Conservation (phyloP, 2,113 vertebrate genomes). For the Forbesichthys papilliferus region DNA sequence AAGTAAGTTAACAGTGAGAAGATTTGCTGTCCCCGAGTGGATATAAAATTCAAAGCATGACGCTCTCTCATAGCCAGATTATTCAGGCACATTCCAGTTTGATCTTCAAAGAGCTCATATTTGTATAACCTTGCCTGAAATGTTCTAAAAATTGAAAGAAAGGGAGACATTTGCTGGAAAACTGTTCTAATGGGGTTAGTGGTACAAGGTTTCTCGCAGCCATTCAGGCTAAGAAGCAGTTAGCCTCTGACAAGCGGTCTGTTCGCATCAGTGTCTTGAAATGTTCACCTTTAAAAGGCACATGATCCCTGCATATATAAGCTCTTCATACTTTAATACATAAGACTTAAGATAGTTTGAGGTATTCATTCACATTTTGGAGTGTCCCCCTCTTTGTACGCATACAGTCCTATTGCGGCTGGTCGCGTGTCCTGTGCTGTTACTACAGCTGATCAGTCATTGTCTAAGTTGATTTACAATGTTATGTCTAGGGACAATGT, state of each 20-base stretch:
- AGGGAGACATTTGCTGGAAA: constrained; percentile 53
- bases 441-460: background rate
- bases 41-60: constrained; percentile 71
- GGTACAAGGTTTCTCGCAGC: no score
- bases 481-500: constrained; percentile 56
- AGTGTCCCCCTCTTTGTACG: constrained; percentile 10
- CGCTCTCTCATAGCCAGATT: constrained; percentile 61
- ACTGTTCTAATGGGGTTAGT: constrained; percentile 43
- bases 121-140: constrained; percentile 57
- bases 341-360: constrained; percentile 48
- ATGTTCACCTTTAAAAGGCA: constrained; percentile 41
- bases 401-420: constrained; percentile 1
- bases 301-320: constrained; percentile 26
- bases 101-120: constrained; percentile 70
- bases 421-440: constrained; percentile 38
- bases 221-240: background rate
- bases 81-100: constrained; percentile 65
- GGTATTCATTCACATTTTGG: constrained; percentile 57
- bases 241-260: constrained; percentile 29
- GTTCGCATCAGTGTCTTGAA: constrained; percentile 47
- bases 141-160: constrained; percentile 53
- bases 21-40: constrained; percentile 68
- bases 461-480: constrained; percentile 1
- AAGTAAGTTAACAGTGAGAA: constrained; percentile 64
- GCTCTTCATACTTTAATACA: constrained; percentile 49